A percentile compares a stretch with the other conserved stretches of the same genome.
Evolutionary conservation across 2,888 invertebrate genomes (phyloP).

Genomic region (Dendrolimus houi): DNA sequence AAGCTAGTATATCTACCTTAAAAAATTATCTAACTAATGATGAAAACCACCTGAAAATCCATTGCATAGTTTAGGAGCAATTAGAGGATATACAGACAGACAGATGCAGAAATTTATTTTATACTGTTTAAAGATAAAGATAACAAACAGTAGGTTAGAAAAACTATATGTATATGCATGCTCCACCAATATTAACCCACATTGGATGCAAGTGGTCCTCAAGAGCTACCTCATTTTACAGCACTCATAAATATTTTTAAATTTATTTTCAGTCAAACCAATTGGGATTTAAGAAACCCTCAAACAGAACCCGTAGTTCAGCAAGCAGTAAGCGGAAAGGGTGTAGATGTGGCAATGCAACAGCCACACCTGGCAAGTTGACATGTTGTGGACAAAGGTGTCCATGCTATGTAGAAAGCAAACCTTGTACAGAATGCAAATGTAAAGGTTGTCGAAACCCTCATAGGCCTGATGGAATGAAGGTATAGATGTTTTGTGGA

Average conservation of each 20-base stretch:
- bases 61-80: no score
- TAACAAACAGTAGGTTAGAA: no score
- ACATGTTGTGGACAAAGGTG: slow-evolving; percentile 96
- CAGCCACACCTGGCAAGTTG: slow-evolving; percentile 90
- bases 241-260: slow-evolving; percentile 3
- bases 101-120: no score
- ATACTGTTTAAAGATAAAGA: no score
- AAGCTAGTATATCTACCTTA: no score
- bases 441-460: slow-evolving; percentile 96
- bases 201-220: no score
- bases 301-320: slow-evolving; percentile 58
- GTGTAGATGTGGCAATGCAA: slow-evolving; percentile 94
- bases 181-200: no score
- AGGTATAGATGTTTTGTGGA: slow-evolving; percentile 61
- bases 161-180: no score
- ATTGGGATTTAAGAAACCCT: slow-evolving; percentile 66
- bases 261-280: slow-evolving; percentile 47
- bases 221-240: no score
- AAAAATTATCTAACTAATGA: no score
- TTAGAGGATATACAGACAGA: no score
- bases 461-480: slow-evolving; percentile 87
- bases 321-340: slow-evolving; percentile 79
- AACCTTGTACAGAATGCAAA: slow-evolving; percentile 92
- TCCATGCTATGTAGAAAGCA: slow-evolving; percentile 94
- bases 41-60: no score